A percentile compares a stretch with the other conserved stretches of the same genome.
phyloP scores from a whole-genome alignment of 1,140 invertebrate genomes.

The Eueides isabella region DNA sequence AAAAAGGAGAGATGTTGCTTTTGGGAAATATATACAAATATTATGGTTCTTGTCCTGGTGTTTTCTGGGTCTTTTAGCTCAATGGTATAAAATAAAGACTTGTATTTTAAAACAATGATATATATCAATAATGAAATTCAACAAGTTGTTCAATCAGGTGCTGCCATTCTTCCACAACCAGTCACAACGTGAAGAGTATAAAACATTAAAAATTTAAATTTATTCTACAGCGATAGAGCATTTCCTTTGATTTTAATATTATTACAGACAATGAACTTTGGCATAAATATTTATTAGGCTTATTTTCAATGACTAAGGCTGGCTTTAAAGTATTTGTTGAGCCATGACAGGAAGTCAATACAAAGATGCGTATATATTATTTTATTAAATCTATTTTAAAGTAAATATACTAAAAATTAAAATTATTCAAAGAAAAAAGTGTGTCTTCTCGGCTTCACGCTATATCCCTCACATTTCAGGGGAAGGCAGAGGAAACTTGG shows the following conservation, averaged over 20 bases:
- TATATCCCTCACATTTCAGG: too few species aligned
- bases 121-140: neutral
- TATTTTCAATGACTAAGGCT: neutral
- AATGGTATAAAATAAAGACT: too few species aligned
- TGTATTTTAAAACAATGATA: too few species aligned
- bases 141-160: neutral
- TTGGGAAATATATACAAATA: too few species aligned
- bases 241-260: slow-evolving; percentile 1
- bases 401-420: too few species aligned
- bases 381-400: neutral
- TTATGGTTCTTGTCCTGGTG: too few species aligned
- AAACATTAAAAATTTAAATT: slow-evolving; percentile 6
- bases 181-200: neutral
- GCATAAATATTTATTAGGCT: neutral
- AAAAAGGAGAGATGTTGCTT: too few species aligned
- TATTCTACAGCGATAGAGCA: neutral
- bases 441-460: too few species aligned
- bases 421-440: too few species aligned
- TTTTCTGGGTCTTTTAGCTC: too few species aligned
- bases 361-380: neutral
- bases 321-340: slow-evolving; percentile 4
- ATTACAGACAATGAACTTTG: slow-evolving; percentile 4
- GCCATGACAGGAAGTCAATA: neutral
- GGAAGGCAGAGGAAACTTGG: too few species aligned
- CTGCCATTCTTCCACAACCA: neutral